Conservation (phyloP, 1,140 invertebrate genomes). For the Lethocerus indicus region DNA sequence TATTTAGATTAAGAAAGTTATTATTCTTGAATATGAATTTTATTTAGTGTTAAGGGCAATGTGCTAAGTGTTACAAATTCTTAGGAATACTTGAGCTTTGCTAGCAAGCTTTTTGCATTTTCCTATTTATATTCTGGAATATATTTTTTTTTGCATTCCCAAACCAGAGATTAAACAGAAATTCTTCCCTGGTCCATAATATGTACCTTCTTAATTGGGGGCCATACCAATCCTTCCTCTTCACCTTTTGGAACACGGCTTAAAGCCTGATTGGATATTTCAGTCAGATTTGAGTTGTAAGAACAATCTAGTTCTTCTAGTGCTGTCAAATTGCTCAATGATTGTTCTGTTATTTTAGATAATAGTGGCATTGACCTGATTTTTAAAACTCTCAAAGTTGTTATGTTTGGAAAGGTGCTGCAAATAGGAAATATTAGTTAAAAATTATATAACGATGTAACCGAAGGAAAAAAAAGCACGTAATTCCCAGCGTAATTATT, state of each 20-base stretch:
- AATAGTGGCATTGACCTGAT: constrained; percentile 6
- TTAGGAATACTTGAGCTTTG: no score
- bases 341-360: not conserved
- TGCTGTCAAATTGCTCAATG: not conserved
- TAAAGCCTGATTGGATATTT: not conserved
- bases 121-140: no score
- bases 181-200: no score
- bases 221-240: not conserved
- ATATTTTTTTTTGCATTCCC: no score
- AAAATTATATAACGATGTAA: not conserved
- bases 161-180: no score
- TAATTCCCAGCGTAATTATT: not conserved
- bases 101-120: no score
- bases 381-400: constrained; percentile 1
- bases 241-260: not conserved
- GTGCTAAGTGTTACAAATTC: no score
- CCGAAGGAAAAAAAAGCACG: no score
- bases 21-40: not conserved
- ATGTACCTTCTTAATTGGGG: constrained; percentile 1
- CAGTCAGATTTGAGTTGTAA: not conserved
- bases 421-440: not conserved
- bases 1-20: not conserved
- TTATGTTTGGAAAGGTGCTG: constrained; percentile 1
- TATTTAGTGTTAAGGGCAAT: not conserved
- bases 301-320: constrained; percentile 1